Evolutionary conservation across 2,797 vertebrate species (phyloP).

Genomic region (Carapus acus): DNA sequence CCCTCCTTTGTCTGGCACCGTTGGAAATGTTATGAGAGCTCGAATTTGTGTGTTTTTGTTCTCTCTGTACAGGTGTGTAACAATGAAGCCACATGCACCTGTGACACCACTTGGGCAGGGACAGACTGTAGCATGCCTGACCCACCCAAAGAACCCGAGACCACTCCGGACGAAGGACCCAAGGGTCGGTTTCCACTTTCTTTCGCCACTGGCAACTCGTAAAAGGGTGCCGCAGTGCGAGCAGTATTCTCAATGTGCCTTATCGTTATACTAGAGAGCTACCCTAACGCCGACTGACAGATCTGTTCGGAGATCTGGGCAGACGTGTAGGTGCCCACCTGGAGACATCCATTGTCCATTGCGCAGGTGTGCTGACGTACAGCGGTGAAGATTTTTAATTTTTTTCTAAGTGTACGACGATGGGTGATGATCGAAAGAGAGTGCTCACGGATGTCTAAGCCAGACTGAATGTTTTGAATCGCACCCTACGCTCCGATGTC

Average conservation of each 20-base stretch:
- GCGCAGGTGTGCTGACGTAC: conserved; percentile 28
- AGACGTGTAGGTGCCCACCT: conserved; percentile 10
- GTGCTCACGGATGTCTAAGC: conserved; percentile 29
- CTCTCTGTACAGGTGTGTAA: conserved; percentile 83
- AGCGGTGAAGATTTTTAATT: conserved; percentile 21
- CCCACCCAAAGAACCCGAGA: conserved; percentile 78
- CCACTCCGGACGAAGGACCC: conserved; percentile 81
- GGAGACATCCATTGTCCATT: conserved; percentile 7
- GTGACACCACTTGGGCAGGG: conserved; percentile 92
- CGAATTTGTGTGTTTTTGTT: neutral
- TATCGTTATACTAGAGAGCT: conserved; percentile 26
- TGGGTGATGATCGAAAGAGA: conserved; percentile 16
- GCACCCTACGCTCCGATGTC: conserved; percentile 1
- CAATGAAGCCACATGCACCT: conserved; percentile 96
- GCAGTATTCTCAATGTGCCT: conserved; percentile 11
- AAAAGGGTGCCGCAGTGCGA: conserved; percentile 11
- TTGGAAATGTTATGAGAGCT: no score
- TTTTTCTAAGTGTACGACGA: no score
- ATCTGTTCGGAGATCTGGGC: conserved; percentile 21
- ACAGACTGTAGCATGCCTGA: conserved; percentile 98
- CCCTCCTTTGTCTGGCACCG: neutral
- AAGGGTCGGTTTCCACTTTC: conserved; percentile 86
- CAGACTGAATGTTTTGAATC: conserved; percentile 28
- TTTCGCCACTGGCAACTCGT: conserved; percentile 33
- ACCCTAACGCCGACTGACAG: conserved; percentile 25